Evolutionary conservation across 1,140 invertebrate species (phyloP), one percentile per base, ranked within the genome.

Genomic region (Pseudomyrmex dendroicus): DNA sequence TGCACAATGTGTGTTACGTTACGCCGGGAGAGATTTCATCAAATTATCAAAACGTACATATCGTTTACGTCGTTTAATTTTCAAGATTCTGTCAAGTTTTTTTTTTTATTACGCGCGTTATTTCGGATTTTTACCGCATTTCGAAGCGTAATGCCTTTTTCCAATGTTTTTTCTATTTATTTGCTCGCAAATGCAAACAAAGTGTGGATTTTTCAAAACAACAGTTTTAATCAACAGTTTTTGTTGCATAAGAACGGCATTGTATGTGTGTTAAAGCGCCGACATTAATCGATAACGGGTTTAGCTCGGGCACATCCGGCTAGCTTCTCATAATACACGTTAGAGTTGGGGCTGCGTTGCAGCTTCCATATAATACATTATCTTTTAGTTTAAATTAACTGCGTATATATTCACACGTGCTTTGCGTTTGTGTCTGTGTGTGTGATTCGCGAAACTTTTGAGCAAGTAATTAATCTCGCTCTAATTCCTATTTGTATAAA

Each of bases 401-500:
- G 44, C 25, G 4, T 59, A 59, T 59, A 59, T 52, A 62, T 20
- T 35, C 7, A 25, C 10, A 57, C 17, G 35, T 35, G 35, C 35
- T 5, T 35, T 35, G 35, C 5, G 35, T 35, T 35, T 35, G 35
- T 35, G 35, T 25, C 0, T 25, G 25, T 20, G 20, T 10, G 17
- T n/a, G 12, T 44, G 48, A 62, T 52, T 46, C 46, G 48, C 59
- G 25, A 22, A 82, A 73, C 22, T 82, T 73, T 52, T 52, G 70
- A 82, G 63, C 62, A 20, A 63, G 50, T 73, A 76, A 73, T 73
- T 63, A 76, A n/a, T 44, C 17, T 44, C 44, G 35, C 57, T 63
- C 57, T 76, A 48, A 80, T 76, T 76, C 35, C 44, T 52, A 44
- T 48, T 62, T 63, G 57, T 56, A 22, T 46, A 13, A 52, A 74